Evolutionary conservation across 23 tunicate species (phyloP).

Genomic region (Phallusia fumigata): DNA sequence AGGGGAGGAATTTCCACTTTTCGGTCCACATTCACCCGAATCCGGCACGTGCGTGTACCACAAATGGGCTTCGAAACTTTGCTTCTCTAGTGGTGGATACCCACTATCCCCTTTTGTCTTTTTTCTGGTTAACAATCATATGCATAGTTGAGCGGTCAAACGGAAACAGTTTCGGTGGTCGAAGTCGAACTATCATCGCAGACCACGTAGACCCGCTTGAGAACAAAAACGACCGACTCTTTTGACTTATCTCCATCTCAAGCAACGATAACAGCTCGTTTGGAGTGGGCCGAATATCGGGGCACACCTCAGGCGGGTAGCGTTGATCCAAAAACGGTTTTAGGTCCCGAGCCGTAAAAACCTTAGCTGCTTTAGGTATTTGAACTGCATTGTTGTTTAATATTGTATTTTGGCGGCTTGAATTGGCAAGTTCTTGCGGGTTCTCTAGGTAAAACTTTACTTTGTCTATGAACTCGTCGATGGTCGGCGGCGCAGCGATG

Average conservation of each 20-base stretch:
- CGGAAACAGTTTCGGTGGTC: background rate
- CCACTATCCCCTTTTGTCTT: background rate
- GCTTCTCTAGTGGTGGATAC: too few relatives aligned
- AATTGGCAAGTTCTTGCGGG: background rate
- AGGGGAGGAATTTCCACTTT: too few relatives aligned
- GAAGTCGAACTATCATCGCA: slow-evolving; percentile 13
- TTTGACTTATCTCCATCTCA: slow-evolving; percentile 18
- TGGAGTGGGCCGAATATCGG: slow-evolving; percentile 18
- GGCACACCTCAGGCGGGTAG: slow-evolving; percentile 14
- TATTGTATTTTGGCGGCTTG: background rate
- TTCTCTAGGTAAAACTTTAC: background rate
- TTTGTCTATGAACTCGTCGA: background rate
- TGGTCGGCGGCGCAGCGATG: background rate
- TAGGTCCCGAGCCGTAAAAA: background rate
- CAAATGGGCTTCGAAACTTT: too few relatives aligned
- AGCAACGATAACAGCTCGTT: slow-evolving; percentile 10
- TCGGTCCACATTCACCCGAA: too few relatives aligned
- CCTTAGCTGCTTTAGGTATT: background rate
- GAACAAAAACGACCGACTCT: background rate
- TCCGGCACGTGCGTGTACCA: too few relatives aligned
- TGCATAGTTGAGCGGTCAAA: slow-evolving; percentile 15
- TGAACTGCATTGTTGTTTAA: background rate
- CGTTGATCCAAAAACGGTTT: background rate
- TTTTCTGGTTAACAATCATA: background rate
- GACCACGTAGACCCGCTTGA: slow-evolving; percentile 23